Base-by-base conservation (phyloP, 2,888 invertebrate genomes). In the Temnothorax ravouxi region DNA sequence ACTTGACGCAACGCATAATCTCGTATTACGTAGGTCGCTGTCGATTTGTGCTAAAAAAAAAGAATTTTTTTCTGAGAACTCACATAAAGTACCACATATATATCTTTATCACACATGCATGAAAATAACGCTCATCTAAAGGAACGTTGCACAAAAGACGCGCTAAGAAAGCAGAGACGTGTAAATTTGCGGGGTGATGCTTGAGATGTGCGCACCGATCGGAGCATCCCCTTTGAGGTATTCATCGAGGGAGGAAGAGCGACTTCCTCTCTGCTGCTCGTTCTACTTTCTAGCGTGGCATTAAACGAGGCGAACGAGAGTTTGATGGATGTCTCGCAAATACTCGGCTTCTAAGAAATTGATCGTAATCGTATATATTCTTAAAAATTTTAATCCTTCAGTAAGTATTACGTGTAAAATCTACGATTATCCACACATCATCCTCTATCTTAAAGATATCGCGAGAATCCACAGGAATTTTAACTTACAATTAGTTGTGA, bases 281-380 rank as follows among this genome's bases (percentile, higher is more conserved):
- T 66, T 66, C 74, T 75, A 81, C 75, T 83, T 83, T 80, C 75
- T 61, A 69, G 8, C 75, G 50, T 41, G 18, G 54, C 71, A 83
- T 84, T 84, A 84, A 84, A 84, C 76, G 82, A 69, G 84, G 21
- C 50, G 64, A 83, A 82, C 83, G 82, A 76, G 75, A 76, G 82
- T 84, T 84, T 84, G 76, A 84, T 83, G 64, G 69, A 83, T 84
- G 62, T 84, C 84, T 71, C 64, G 56, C 69, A 69, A 74, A 84
- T 54, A 74, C 62, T 59, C 61, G 34, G 47, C 34, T 77, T 67
- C 38, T 59, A 25, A 71, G 69, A 69, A 77, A 77, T 77, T 69
- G 54, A 66, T 77, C 54, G 15, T 54, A 52, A 62, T 25, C 11
- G 34, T 52, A n/a, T n/a, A n/a, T n/a, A 41, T 44, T 9, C 15